Evolutionary conservation across 1,140 invertebrate species (phyloP), one percentile per base, ranked within the genome.

Genomic region (Drosophila rhopaloa): DNA sequence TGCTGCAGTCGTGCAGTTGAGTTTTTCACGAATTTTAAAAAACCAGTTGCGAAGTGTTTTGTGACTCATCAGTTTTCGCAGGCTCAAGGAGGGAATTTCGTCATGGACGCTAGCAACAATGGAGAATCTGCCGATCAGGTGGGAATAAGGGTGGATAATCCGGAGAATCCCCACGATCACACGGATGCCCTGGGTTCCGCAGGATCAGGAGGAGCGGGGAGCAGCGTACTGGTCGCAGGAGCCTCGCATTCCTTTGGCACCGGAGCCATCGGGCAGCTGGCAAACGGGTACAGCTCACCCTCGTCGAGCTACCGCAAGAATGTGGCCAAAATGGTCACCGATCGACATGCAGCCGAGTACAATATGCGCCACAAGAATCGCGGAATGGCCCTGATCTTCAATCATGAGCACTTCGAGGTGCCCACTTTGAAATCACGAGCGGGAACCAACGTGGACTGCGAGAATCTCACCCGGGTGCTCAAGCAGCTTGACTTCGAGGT

Each of bases 351-450:
- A 1, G 93, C 94, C 1, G 95, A 95, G 85, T 99, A 99, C 85
- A 97, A 97, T 77, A 98, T 98, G 97, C 95, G 95, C 74, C 96
- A 98, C 93, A 93, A 94, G 47, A 95, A 95, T 74, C 94, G 97
- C 56, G 98, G 98, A 35, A 79, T 95, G 70, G 97, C 97, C n/a
- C 81, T 98, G 4, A 97, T 99, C 74, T 97, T 99, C 78, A 98
- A 98, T 90, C 97, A 98, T 92, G 96, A 97, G 92, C 93, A 94
- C 79, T 97, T 97, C 80, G 94, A 94, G 62, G 93, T 94, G n/a
- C 92, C 93, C 43, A 93, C 94, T n/a, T 91, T 96, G 54, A 93
- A 93, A 44, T 91, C 94, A 4, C 93, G 97, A 53, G 94, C 94
- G 66, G 97, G 97, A 7, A 97, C 96, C 24, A 96, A 96, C 75